Evolutionary conservation across 2,113 vertebrate genomes (phyloP), one percentile per base, ranked within the genome.

Genomic region (Myodes glareolus): DNA sequence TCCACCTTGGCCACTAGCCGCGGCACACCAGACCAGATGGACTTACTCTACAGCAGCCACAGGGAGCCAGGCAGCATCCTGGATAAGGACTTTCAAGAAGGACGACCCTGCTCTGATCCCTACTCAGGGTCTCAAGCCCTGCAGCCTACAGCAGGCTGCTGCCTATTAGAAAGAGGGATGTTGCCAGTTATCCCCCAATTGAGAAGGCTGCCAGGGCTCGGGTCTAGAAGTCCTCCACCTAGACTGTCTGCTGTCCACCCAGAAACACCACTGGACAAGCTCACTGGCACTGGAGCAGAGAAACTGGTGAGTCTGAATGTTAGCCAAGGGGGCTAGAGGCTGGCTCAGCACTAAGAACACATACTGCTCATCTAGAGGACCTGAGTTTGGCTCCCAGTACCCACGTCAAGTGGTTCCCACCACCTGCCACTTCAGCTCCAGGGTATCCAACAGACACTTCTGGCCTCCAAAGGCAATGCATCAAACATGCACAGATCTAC

Each of bases 1-100:
- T 63, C 42, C 1, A 0, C 70, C 39, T 2, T 0, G 3, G 67
- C 36, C 33, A 31, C 50, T 58, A 58, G 19, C 0, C 0, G 0
- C 0, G 39, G n/a, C 1, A 5, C n/a, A 36, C 65, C 21, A 16
- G 9, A 7, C 70, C 47, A 27, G 67, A 27, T 13, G 1, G 31
- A 39, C 90, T 63, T 7, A 0, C 7, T 7, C 47, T 14, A 3
- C 1, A 2, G 11, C 6, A 50, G 86, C 39, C 1, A 0, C 5
- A 29, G 91, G 50, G 27, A 65, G 87, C 23, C 47, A 2, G 0
- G 0, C 4, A 14, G 31, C 19, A 5, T 19, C 78, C 58, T 13
- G 17, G 47, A 11, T 5, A 33, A 8, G n/a, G n/a, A 13, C 23
- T 17, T 19, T 58, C 33, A 8, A 0, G 77, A 47, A 23, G 23